Conservation (phyloP, 2,797 vertebrate species). For the Lagocephalus sceleratus region DNA sequence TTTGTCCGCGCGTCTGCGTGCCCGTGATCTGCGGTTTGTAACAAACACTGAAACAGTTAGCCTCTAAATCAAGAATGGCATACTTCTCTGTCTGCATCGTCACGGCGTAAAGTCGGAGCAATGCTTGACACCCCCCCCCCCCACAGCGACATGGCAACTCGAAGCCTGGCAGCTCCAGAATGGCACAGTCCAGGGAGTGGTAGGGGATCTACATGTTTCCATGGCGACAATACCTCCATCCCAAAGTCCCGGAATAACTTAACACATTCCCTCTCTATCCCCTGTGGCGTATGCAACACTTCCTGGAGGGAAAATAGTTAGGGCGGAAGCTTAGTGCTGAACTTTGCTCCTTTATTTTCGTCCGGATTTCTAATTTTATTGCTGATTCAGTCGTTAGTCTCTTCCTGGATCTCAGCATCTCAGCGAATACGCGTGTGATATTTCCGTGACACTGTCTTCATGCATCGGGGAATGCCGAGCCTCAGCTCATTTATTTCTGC, state of each 20-base stretch:
- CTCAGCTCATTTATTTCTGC: conserved; percentile 51
- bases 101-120: conserved; percentile 34
- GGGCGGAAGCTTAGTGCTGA: conserved; percentile 4
- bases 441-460: conserved; percentile 31
- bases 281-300: conserved; percentile 48
- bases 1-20: no score
- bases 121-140: conserved; percentile 36
- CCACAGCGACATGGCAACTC: conserved; percentile 46
- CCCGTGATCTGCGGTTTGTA: neutral
- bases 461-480: conserved; percentile 29
- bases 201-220: conserved; percentile 62
- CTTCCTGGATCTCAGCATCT: conserved; percentile 6
- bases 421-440: conserved; percentile 10
- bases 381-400: neutral
- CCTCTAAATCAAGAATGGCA: conserved; percentile 34
- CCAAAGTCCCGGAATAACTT: conserved; percentile 69
- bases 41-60: conserved; percentile 28
- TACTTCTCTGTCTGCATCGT: conserved; percentile 27
- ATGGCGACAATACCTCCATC: conserved; percentile 51
- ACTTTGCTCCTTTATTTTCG: conserved; percentile 28
- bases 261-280: conserved; percentile 55
- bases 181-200: conserved; percentile 55
- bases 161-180: conserved; percentile 53
- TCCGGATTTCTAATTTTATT: conserved; percentile 23
- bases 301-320: conserved; percentile 47